Percentiles rank a stretch among this genome's conserved stretches.
Evolutionary conservation across 2,888 invertebrate species (phyloP).

Genomic region (Saturnia japonica): DNA sequence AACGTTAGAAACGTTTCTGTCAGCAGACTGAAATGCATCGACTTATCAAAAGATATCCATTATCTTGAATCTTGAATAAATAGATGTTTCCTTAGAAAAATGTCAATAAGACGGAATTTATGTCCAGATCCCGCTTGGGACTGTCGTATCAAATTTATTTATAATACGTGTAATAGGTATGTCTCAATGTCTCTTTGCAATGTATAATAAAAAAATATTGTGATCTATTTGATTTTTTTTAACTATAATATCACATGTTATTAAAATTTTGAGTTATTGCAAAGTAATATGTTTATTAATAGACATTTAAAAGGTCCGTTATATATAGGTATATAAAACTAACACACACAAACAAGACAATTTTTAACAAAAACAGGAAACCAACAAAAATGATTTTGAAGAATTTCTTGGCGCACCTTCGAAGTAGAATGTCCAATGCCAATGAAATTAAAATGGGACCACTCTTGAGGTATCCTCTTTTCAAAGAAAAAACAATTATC

Average conservation of each 20-base stretch:
- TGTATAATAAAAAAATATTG: not conserved
- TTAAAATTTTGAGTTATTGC: too few relatives aligned
- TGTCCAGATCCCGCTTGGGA: not conserved
- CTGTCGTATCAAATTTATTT: conserved; percentile 17
- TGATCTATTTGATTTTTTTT: not conserved
- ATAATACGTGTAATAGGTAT: not conserved
- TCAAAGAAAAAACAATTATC: too few relatives aligned
- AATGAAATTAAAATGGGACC: too few relatives aligned
- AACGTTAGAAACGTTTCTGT: not conserved
- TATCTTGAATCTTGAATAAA: conserved; percentile 10
- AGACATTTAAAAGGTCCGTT: too few relatives aligned
- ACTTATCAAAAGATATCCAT: conserved; percentile 4
- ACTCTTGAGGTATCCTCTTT: too few relatives aligned
- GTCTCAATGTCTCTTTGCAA: not conserved
- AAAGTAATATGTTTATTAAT: too few relatives aligned
- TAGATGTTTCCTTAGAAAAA: not conserved
- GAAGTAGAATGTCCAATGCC: too few relatives aligned
- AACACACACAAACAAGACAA: too few relatives aligned
- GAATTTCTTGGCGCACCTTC: too few relatives aligned
- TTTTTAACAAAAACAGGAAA: too few relatives aligned
- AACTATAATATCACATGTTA: not conserved
- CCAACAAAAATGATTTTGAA: too few relatives aligned
- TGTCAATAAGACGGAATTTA: conserved; percentile 6
- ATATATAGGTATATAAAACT: too few relatives aligned
- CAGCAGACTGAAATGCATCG: not conserved